phyloP scores from a whole-genome alignment of 2,797 vertebrate genomes.

The Syngnathus rostellatus region DNA sequence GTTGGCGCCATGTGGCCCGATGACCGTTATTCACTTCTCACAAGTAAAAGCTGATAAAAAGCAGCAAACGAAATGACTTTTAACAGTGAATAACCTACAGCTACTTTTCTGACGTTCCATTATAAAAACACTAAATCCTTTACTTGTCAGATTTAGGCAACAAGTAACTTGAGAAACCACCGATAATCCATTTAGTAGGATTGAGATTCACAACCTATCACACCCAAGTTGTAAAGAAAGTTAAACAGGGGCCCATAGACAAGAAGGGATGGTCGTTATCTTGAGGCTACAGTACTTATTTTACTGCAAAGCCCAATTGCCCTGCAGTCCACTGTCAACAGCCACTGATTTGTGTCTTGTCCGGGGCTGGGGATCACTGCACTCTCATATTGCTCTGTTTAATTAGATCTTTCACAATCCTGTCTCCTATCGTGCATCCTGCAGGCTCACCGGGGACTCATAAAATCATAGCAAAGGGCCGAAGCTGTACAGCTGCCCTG shows the following conservation, averaged over 20 bases:
- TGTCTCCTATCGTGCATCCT: constrained; percentile 35
- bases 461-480: constrained; percentile 40
- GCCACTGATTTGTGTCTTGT: constrained; percentile 51
- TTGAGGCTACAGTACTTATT: constrained; percentile 26
- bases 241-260: constrained; percentile 27
- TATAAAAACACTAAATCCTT: constrained; percentile 2
- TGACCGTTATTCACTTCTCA: constrained; percentile 45
- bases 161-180: constrained; percentile 22
- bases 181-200: constrained; percentile 37
- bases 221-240: constrained; percentile 18
- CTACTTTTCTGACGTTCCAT: not conserved
- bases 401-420: constrained; percentile 57
- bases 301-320: constrained; percentile 31
- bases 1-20: constrained; percentile 49
- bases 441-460: constrained; percentile 28
- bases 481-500: constrained; percentile 19
- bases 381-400: constrained; percentile 47
- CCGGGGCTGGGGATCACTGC: constrained; percentile 29
- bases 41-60: constrained; percentile 31
- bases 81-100: no score
- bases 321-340: constrained; percentile 40
- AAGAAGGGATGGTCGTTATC: constrained; percentile 29
- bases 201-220: constrained; percentile 29
- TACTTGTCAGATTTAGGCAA: not conserved
- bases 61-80: not conserved